A percentile compares a stretch with the other conserved stretches of the same genome.
phyloP scores from a whole-genome alignment of 2,888 invertebrate genomes.

The Acronicta psi region DNA sequence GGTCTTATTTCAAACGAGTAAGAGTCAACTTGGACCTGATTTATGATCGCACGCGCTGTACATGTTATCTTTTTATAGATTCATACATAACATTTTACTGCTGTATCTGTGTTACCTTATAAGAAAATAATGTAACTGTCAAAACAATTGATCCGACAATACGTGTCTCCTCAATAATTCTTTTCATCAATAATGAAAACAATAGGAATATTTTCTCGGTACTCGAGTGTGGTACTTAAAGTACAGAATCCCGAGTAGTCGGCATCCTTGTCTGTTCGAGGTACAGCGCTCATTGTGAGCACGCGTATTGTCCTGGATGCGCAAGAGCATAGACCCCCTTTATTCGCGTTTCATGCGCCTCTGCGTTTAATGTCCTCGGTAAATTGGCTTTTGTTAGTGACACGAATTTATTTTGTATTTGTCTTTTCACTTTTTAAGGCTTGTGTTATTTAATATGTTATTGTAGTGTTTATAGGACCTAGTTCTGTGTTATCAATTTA shows the following conservation, averaged over 20 bases:
- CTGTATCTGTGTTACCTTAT: no score
- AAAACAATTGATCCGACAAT: not conserved
- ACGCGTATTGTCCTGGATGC: conserved; percentile 51
- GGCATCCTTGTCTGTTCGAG: conserved; percentile 13
- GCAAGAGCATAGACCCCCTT: conserved; percentile 38
- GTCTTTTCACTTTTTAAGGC: conserved; percentile 5
- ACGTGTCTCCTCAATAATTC: conserved; percentile 6
- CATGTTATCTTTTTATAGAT: no score
- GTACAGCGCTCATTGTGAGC: conserved; percentile 48
- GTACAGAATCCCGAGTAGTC: conserved; percentile 6
- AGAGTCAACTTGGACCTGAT: no score
- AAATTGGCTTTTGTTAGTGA: conserved; percentile 29
- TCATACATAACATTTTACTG: no score
- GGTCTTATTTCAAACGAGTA: no score
- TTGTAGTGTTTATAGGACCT: not conserved
- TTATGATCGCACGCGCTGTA: no score
- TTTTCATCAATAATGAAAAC: conserved; percentile 18
- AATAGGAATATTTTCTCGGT: conserved; percentile 9
- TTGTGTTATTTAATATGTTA: conserved; percentile 3
- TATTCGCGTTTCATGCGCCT: conserved; percentile 41
- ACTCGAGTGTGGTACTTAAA: conserved; percentile 3
- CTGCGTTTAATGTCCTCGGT: conserved; percentile 39
- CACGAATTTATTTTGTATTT: conserved; percentile 13
- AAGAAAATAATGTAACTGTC: not conserved
- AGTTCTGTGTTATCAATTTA: not conserved